Evolutionary conservation across 1,140 invertebrate genomes (phyloP), one percentile per base, ranked within the genome.

Genomic region (Aphelenchoides fujianensis): DNA sequence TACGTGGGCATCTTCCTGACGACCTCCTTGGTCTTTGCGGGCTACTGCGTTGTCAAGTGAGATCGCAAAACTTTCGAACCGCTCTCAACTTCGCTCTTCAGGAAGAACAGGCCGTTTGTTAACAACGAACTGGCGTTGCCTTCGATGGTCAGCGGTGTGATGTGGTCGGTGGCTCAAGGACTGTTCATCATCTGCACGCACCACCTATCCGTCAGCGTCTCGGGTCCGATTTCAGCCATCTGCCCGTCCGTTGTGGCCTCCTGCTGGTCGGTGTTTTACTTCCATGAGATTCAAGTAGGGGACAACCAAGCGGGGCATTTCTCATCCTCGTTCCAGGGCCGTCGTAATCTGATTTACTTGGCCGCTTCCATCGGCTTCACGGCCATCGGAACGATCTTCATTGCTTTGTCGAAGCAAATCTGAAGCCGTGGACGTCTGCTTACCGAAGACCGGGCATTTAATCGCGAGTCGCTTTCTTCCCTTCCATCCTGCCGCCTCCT

Each of bases 101-200:
- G n/a, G n/a, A n/a, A n/a, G n/a, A n/a, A n/a, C n/a, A n/a, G 28
- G 27, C 57, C 57, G 57, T 61, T 61, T 61, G 57, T 61, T 2
- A 61, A 30, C 36, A 16, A 27, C 1, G 57, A 61, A 61, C 16
- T 61, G n/a, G 28, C 27, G 16, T 19, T 61, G 1, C 57, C 57
- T 34, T 61, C 57, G n/a, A 19, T 61, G 27, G n/a, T 61, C 2
- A 30, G 27, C 16, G 57, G 57, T 1, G 0, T 61, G 1, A 61
- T 61, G 16, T 61, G 57, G 57, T 27, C n/a, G n/a, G 28, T 30
- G 16, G 57, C 57, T 1, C 57, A 61, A 30, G 28, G n/a, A 1
- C 57, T 61, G 57, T 61, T 61, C 27, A 61, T 61, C 3, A 30
- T 61, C 57, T n/a, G n/a, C 57, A 61, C 27, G n/a, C 19, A 27